Conservation (phyloP, 2,113 vertebrate species). For the Sturnus vulgaris region DNA sequence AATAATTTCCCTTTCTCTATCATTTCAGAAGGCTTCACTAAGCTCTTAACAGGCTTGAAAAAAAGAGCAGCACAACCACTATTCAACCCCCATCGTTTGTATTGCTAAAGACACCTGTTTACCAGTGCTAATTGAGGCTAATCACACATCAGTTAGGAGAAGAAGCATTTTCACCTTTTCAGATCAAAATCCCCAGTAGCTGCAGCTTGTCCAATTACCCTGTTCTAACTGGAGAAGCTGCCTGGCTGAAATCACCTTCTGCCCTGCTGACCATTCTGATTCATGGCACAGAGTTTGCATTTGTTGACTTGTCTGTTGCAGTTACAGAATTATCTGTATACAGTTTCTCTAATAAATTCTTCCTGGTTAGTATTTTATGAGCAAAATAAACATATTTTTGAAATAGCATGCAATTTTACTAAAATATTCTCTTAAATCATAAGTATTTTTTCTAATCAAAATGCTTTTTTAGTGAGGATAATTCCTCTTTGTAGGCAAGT, state of each 20-base stretch:
- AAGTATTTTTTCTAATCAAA: background rate
- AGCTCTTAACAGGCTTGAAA: background rate
- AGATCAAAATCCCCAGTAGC: background rate
- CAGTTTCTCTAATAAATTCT: background rate
- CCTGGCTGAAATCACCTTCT: background rate
- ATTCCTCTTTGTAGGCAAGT: background rate
- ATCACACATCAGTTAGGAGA: slow-evolving; percentile 56
- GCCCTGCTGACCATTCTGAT: background rate
- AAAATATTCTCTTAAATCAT: background rate
- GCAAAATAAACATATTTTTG: background rate
- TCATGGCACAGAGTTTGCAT: fast-evolving
- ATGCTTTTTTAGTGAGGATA: background rate
- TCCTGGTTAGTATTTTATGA: background rate
- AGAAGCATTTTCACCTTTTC: slow-evolving; percentile 49
- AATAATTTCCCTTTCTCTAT: background rate
- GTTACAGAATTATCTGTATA: background rate
- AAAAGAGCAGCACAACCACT: background rate
- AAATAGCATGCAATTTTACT: background rate
- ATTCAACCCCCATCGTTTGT: background rate
- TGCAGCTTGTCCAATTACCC: background rate
- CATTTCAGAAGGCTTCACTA: background rate
- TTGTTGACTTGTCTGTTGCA: background rate
- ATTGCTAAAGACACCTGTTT: background rate
- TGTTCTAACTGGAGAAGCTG: background rate
- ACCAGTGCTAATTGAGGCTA: slow-evolving; percentile 1